Conservation (phyloP, 2,797 vertebrate genomes). For the Anolis apletophallus region DNA sequence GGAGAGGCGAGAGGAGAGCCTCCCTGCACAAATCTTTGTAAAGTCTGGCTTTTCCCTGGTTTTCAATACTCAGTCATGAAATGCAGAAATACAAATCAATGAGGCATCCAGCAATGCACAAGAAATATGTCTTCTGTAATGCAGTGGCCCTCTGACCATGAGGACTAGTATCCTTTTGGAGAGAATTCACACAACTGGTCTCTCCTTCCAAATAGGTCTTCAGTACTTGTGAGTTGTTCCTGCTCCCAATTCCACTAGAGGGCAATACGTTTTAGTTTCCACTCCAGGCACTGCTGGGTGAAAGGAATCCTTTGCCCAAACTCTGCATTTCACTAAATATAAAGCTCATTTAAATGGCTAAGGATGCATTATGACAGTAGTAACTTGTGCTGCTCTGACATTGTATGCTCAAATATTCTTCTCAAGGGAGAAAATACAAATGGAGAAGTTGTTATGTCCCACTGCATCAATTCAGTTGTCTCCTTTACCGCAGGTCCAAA, state of each 20-base stretch:
- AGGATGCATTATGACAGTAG: not conserved
- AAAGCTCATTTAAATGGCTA: not conserved
- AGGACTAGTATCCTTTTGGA: not conserved
- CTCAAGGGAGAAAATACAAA: not conserved
- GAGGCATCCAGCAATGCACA: not conserved
- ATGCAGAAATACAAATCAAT: not conserved
- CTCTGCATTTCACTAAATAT: not conserved
- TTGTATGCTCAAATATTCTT: not conserved
- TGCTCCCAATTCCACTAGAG: slow-evolving; percentile 24
- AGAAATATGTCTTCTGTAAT: not conserved
- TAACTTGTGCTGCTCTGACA: not conserved
- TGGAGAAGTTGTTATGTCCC: not conserved
- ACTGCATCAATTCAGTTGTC: not conserved
- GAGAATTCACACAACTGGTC: not conserved
- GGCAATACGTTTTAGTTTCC: slow-evolving; percentile 12
- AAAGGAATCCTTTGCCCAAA: not conserved
- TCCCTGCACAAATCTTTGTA: not conserved
- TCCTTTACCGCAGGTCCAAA: not conserved
- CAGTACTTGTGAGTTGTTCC: not conserved
- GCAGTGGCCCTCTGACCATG: not conserved
- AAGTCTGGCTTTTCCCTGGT: not conserved
- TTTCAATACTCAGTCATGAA: not conserved
- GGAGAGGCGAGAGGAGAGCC: too few species aligned
- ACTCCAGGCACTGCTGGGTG: not conserved
- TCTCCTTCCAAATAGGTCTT: not conserved